phyloP scores from a whole-genome alignment of 53 echinoderm and acorn worm species.

The Holothuria leucospilota region DNA sequence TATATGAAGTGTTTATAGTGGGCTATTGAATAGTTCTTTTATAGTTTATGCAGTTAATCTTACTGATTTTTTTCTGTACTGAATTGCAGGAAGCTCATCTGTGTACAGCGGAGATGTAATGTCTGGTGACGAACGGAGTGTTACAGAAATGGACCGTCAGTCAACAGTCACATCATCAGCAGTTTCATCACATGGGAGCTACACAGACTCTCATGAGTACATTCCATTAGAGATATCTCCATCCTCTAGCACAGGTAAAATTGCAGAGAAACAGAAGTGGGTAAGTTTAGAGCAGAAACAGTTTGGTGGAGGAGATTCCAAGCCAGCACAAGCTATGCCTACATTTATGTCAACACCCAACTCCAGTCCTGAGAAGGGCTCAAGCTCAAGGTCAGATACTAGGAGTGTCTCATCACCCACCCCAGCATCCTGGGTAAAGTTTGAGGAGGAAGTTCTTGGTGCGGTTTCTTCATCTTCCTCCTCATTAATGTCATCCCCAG shows the following conservation, averaged over 20 bases:
- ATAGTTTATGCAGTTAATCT: too few species aligned
- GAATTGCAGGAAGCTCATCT: constrained; percentile 75
- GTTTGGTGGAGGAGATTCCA: background rate
- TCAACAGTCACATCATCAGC: constrained; percentile 81
- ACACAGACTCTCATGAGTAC: constrained; percentile 84
- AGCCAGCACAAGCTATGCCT: background rate
- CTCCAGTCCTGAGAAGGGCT: background rate
- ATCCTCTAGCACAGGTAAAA: constrained; percentile 47
- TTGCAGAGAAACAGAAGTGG: background rate
- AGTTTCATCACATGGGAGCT: constrained; percentile 80
- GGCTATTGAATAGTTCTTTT: too few species aligned
- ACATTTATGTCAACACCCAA: background rate
- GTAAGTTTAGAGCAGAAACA: background rate
- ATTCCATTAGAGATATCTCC: constrained; percentile 78
- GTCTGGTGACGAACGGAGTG: constrained; percentile 54
- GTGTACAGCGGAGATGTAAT: constrained; percentile 70
- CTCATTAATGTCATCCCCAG: constrained; percentile 48
- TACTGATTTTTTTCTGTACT: background rate
- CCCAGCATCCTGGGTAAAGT: constrained; percentile 75
- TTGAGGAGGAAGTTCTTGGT: constrained; percentile 57
- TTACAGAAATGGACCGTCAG: constrained; percentile 74
- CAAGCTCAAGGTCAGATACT: background rate
- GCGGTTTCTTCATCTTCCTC: constrained; percentile 52
- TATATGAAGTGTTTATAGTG: too few species aligned
- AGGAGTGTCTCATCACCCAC: constrained; percentile 44